Conservation (phyloP, 2,888 invertebrate species). For the Noctuana brunneofusca region DNA sequence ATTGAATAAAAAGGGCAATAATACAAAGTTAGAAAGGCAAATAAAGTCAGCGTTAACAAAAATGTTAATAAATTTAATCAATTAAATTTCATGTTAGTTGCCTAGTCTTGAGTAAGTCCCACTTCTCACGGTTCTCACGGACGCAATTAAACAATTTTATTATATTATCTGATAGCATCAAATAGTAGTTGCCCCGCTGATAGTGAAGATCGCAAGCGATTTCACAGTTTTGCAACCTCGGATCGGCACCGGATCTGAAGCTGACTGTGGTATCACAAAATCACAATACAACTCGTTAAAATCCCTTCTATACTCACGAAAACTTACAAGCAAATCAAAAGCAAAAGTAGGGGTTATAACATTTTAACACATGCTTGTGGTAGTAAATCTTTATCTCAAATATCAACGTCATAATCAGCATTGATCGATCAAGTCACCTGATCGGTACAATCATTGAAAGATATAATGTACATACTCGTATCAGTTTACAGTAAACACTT, state of each 20-base stretch:
- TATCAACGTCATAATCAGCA: neutral
- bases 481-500: neutral
- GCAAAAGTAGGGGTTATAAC: neutral
- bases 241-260: too few relatives aligned
- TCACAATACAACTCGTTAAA: slow-evolving; percentile 16
- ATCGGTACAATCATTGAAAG: neutral
- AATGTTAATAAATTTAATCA: slow-evolving; percentile 15
- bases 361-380: neutral
- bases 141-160: slow-evolving; percentile 31
- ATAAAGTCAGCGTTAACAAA: neutral
- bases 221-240: too few relatives aligned
- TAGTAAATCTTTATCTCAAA: neutral
- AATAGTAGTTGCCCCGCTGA: too few relatives aligned
- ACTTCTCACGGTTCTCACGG: slow-evolving; percentile 27
- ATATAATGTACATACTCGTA: too few relatives aligned
- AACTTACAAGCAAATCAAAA: slow-evolving; percentile 13
- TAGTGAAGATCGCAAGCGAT: too few relatives aligned
- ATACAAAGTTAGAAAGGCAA: neutral
- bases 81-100: slow-evolving; percentile 24
- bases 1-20: too few relatives aligned
- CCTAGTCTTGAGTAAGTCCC: slow-evolving; percentile 5
- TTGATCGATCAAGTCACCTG: neutral
- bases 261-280: slow-evolving; percentile 15
- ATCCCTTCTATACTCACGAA: slow-evolving; percentile 4
- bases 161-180: too few relatives aligned